A percentile compares a stretch with the other conserved stretches of the same genome.
Conservation (phyloP, 2,113 vertebrate genomes). For the Microtus pennsylvanicus region DNA sequence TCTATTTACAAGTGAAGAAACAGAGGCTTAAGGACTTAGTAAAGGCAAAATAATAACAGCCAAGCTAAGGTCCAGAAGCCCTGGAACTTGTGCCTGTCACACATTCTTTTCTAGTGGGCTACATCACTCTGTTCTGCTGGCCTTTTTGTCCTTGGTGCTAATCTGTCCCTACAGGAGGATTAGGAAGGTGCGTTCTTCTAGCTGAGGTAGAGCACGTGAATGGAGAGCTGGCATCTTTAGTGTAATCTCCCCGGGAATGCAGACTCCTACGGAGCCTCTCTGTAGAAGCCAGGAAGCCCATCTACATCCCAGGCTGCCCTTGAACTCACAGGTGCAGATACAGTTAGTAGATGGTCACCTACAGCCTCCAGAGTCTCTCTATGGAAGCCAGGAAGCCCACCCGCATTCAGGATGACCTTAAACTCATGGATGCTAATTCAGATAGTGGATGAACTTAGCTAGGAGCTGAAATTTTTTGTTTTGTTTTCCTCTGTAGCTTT, state of each 20-base stretch:
- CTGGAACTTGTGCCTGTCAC: not conserved
- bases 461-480: not conserved
- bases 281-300: not conserved
- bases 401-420: no score
- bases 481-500: no score
- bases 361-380: no score
- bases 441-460: not conserved
- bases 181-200: not conserved
- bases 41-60: not conserved
- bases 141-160: not conserved
- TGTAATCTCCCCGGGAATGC: not conserved
- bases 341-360: no score
- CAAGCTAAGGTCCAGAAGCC: not conserved
- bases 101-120: not conserved
- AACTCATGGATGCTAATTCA: no score
- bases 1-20: conserved; percentile 29
- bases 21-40: not conserved
- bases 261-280: not conserved
- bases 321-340: no score
- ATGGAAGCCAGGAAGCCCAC: no score
- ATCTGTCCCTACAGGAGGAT: not conserved
- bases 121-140: not conserved
- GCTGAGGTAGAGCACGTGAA: not conserved
- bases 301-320: not conserved
- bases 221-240: not conserved